A percentile compares a stretch with the other conserved stretches of the same genome.
phyloP scores from a whole-genome alignment of 2,888 invertebrate genomes.

The Isotomurus palustris region DNA sequence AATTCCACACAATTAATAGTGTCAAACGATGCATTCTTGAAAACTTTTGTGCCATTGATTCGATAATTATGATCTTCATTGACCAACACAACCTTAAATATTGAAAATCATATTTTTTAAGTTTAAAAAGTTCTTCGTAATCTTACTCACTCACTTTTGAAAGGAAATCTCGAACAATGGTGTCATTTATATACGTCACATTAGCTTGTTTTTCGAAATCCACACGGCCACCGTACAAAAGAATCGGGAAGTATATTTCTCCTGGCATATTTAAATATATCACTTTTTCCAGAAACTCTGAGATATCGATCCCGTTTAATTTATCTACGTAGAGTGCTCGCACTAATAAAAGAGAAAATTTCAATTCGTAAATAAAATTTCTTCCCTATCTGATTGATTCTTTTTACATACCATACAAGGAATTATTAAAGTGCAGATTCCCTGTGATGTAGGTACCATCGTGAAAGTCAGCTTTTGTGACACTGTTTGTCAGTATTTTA shows the following conservation, averaged over 20 bases:
- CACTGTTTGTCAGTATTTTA: conserved; percentile 5
- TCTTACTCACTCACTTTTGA: conserved; percentile 17
- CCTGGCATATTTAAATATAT: conserved; percentile 7
- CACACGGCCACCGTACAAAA: conserved; percentile 7
- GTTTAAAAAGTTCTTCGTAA: not conserved
- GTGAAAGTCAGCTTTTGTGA: conserved; percentile 23
- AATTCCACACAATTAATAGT: conserved; percentile 24
- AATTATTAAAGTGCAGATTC: conserved; percentile 12
- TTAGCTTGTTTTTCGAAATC: not conserved
- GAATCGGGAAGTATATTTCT: conserved; percentile 1
- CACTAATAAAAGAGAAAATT: conserved; percentile 4
- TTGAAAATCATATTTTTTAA: not conserved
- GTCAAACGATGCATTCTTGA: conserved; percentile 17
- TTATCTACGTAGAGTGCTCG: conserved; percentile 14
- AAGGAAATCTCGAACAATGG: conserved; percentile 25
- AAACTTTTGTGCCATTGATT: conserved; percentile 27
- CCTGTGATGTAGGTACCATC: conserved; percentile 17
- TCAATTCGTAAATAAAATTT: not conserved
- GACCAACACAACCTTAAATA: conserved; percentile 19
- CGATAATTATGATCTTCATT: conserved; percentile 5
- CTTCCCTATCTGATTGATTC: not conserved
- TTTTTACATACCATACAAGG: conserved; percentile 11
- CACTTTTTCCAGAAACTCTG: conserved; percentile 8
- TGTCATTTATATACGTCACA: conserved; percentile 23
- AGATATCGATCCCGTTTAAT: conserved; percentile 7